These are phyloP conservation scores for Erebia epiphron DNA, from an alignment of 2,888 invertebrate genomes.

Conservation along the genomic window DNA sequence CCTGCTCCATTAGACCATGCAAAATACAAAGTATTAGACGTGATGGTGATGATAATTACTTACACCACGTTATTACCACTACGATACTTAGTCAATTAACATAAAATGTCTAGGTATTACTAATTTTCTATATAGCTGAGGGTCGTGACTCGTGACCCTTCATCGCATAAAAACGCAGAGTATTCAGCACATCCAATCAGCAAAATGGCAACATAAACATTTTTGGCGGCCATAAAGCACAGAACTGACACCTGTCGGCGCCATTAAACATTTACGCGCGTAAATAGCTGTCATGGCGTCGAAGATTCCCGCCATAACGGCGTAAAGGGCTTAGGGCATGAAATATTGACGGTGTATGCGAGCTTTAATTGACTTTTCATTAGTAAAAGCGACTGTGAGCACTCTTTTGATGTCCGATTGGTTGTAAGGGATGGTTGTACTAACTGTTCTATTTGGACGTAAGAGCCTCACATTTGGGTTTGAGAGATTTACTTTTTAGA, in stretches of 20 bases:
- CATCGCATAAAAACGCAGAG: not conserved
- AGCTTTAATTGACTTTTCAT: constrained; percentile 50
- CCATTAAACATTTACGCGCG: constrained; percentile 71
- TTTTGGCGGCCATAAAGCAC: not conserved
- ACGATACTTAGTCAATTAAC: too few relatives aligned
- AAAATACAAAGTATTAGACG: too few relatives aligned
- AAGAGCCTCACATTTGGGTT: too few relatives aligned
- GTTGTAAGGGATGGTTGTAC: constrained; percentile 4
- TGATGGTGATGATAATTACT: too few relatives aligned
- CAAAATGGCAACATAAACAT: not conserved
- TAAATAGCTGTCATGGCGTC: constrained; percentile 71
- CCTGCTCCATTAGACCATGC: too few relatives aligned
- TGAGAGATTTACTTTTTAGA: too few relatives aligned
- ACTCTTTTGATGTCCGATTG: constrained; percentile 42
- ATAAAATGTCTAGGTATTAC: too few relatives aligned
- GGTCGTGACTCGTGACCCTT: too few relatives aligned
- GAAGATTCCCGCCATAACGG: constrained; percentile 62
- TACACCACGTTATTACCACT: too few relatives aligned
- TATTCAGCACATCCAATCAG: too few relatives aligned
- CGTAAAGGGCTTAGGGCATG: constrained; percentile 55
- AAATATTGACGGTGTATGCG: constrained; percentile 55
- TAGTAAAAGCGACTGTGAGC: constrained; percentile 42
- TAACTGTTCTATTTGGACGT: too few relatives aligned
- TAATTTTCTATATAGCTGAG: too few relatives aligned
- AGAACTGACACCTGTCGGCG: constrained; percentile 70